Conservation (phyloP, 2,888 invertebrate genomes). For the Agonopterix arenella region DNA sequence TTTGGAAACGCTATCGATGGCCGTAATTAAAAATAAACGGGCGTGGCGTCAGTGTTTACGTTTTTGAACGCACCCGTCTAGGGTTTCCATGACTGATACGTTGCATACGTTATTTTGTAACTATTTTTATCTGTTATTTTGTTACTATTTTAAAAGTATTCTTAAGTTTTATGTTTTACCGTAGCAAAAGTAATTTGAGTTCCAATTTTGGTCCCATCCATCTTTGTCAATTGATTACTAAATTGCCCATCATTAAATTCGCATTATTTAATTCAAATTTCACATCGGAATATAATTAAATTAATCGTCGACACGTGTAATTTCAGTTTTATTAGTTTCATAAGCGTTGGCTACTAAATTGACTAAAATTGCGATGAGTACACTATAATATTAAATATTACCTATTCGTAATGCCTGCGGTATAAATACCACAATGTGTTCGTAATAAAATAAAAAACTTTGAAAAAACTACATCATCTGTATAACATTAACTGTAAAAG, state of each 20-base stretch:
- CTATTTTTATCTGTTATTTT: neutral
- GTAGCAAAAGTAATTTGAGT: too few species aligned
- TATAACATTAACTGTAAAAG: too few species aligned
- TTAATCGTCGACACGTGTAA: neutral
- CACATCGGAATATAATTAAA: neutral
- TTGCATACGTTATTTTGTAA: conserved; percentile 6
- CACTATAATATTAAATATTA: too few species aligned
- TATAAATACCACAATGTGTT: too few species aligned
- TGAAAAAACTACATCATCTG: too few species aligned
- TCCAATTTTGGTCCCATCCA: neutral
- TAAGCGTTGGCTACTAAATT: too few species aligned
- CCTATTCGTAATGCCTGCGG: too few species aligned
- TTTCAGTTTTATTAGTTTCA: too few species aligned
- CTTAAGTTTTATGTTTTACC: too few species aligned
- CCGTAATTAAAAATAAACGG: conserved; percentile 41
- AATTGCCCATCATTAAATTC: neutral
- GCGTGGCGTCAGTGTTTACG: conserved; percentile 31
- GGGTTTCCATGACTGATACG: conserved; percentile 15
- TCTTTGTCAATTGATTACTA: conserved; percentile 1
- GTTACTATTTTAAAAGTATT: too few species aligned
- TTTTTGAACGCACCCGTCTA: conserved; percentile 23
- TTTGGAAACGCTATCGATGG: conserved; percentile 23
- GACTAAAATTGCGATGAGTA: too few species aligned
- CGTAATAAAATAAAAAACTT: too few species aligned
- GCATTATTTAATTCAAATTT: conserved; percentile 1